Conservation (phyloP, 2,888 invertebrate species). For the Noctua comes region DNA sequence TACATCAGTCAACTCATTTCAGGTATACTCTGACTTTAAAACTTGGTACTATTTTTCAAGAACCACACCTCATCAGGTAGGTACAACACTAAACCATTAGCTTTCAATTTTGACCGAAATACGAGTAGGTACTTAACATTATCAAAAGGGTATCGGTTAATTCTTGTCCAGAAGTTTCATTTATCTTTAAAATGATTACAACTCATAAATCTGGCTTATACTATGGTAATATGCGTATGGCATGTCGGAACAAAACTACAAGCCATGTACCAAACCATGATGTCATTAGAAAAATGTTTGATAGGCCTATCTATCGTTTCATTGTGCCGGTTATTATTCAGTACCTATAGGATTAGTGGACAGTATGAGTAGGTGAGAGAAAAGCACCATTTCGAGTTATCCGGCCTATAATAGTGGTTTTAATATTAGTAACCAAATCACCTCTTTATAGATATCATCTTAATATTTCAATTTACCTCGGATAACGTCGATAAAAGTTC, state of each 20-base stretch:
- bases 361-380: background rate
- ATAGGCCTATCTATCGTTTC: slow-evolving; percentile 9
- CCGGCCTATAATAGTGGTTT: background rate
- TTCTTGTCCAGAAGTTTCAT: background rate
- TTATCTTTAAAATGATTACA: slow-evolving; percentile 7
- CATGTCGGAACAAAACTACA: slow-evolving; percentile 27
- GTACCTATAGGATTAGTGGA: background rate
- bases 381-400: background rate
- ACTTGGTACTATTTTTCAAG: background rate
- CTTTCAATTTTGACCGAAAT: background rate
- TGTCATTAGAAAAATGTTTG: slow-evolving; percentile 35
- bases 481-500: slow-evolving; percentile 73
- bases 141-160: background rate
- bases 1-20: background rate
- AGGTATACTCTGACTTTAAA: background rate
- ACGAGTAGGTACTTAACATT: background rate
- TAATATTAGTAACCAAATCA: slow-evolving; percentile 29
- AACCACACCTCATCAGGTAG: slow-evolving; percentile 9
- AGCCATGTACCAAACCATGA: slow-evolving; percentile 25
- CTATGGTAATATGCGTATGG: slow-evolving; percentile 12
- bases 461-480: slow-evolving; percentile 62
- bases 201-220: slow-evolving; percentile 16
- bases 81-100: no score
- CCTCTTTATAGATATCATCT: slow-evolving; percentile 42
- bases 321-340: slow-evolving; percentile 5